Evolutionary conservation across 2,113 vertebrate species (phyloP), one percentile per base, ranked within the genome.

Genomic region (Tretioscincus oriximinensis): DNA sequence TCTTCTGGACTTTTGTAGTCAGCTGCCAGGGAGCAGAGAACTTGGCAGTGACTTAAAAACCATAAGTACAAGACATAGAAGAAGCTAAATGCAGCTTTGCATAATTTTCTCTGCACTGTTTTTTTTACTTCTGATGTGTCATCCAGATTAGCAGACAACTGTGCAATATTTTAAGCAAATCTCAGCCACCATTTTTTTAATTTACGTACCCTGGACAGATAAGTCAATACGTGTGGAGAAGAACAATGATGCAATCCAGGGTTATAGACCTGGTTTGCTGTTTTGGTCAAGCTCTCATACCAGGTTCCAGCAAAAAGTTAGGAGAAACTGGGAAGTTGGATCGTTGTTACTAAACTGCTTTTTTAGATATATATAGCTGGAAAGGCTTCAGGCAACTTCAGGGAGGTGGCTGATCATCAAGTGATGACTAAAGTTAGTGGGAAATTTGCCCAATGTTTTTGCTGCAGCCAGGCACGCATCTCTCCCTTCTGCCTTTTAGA

Each of bases 51-150:
- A 41, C 76, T 11, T 78, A 12, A 51, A 61, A 81, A 28, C 75
- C 70, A 87, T 84, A 82, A 29, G 26, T 81, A 68, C 54, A 58
- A 58, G 54, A 18, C 73, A 86, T 81, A 66, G 22, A 64, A 31
- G 87, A 84, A 66, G 3, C 2, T 60, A 91, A 81, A 66, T 31
- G 75, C 2, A 81, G 1, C 65, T 76, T 88, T 79, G 64, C 79
- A 58, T 65, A n/a, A n/a, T 67, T 80, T 58, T 73, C 28, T 45
- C 64, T 20, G 54, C 21, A 68, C 86, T 91, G 84, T 88, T 91
- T 92, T 91, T 92, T 86, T 85, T 41, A 83, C 61, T 81, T 74
- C 63, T 45, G 76, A 68, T 74, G 70, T 73, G 58, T 90, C 66
- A 71, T 54, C 35, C 14, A 63, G 63, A 61, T 28, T 74, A 9